Conservation (phyloP, 1,140 invertebrate genomes). For the Drosophila paulistorum region DNA sequence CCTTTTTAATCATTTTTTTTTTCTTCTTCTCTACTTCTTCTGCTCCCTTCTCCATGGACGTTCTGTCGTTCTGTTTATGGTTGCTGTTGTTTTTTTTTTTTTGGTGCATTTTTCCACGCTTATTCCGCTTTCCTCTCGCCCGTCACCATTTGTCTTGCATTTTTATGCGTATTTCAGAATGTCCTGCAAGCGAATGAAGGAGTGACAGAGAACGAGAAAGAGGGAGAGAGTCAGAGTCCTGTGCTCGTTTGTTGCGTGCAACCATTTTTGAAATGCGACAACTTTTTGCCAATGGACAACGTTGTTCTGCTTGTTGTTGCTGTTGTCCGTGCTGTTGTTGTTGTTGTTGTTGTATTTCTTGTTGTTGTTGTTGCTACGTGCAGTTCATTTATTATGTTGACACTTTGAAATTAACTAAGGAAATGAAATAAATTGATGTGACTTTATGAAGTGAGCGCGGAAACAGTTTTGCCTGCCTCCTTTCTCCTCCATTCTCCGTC, state of each 20-base stretch:
- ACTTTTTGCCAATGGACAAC: slow-evolving; percentile 71
- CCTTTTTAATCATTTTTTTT: slow-evolving; percentile 79
- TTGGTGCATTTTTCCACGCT: slow-evolving; percentile 74
- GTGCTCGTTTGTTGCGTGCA: slow-evolving; percentile 77
- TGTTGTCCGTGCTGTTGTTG: slow-evolving; percentile 12
- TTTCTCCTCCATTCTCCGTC: slow-evolving; percentile 24
- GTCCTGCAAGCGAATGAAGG: slow-evolving; percentile 45
- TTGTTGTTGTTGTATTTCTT: slow-evolving; percentile 25
- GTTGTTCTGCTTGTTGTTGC: slow-evolving; percentile 12
- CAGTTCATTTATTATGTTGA: slow-evolving; percentile 81
- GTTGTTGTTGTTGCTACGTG: slow-evolving; percentile 60
- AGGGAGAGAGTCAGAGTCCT: slow-evolving; percentile 37
- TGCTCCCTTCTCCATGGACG: background rate
- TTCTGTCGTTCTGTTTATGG: slow-evolving; percentile 5
- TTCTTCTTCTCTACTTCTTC: background rate
- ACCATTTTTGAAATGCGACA: slow-evolving; percentile 81
- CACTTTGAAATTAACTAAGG: slow-evolving; percentile 81
- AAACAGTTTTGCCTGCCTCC: slow-evolving; percentile 51
- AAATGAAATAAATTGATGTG: slow-evolving; percentile 81
- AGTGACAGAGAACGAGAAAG: background rate
- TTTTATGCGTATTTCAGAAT: slow-evolving; percentile 77
- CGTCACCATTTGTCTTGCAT: slow-evolving; percentile 70
- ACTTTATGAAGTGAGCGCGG: slow-evolving; percentile 75
- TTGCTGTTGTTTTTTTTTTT: slow-evolving; percentile 59
- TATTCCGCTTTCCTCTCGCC: slow-evolving; percentile 30